A percentile compares a stretch with the other conserved stretches of the same genome.
Evolutionary conservation across 2,888 invertebrate genomes (phyloP).

Genomic region (Xestia sexstrigata): DNA sequence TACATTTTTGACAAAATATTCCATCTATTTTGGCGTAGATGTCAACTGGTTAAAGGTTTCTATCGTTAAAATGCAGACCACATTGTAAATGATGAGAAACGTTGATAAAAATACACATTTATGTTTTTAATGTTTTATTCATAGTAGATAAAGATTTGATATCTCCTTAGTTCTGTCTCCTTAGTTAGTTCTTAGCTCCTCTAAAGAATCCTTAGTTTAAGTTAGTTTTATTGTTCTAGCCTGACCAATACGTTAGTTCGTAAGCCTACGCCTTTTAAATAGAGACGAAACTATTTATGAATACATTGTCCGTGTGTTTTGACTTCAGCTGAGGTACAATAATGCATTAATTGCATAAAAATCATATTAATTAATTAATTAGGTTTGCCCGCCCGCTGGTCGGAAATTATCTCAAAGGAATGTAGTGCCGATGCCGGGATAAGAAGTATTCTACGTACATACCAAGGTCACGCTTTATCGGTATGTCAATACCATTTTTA

Average conservation of each 20-base stretch:
- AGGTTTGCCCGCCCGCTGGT: too few species aligned
- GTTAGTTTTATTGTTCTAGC: not conserved
- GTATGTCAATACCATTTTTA: not conserved
- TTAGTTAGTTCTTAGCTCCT: too few species aligned
- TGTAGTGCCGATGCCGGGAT: not conserved
- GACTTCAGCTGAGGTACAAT: too few species aligned
- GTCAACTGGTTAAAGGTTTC: slow-evolving; percentile 6
- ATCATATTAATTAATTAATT: too few species aligned
- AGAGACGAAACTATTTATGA: not conserved
- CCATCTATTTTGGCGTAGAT: not conserved
- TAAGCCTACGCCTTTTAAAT: not conserved
- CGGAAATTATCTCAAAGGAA: not conserved
- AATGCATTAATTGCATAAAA: too few species aligned
- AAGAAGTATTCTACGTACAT: not conserved
- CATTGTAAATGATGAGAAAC: slow-evolving; percentile 42
- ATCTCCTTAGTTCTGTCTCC: too few species aligned
- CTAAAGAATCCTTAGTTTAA: slow-evolving; percentile 15
- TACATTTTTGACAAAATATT: not conserved
- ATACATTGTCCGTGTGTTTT: not conserved
- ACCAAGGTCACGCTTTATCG: not conserved
- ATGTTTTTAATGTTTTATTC: slow-evolving; percentile 54
- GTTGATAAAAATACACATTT: slow-evolving; percentile 50
- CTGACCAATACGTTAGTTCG: not conserved
- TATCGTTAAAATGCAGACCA: slow-evolving; percentile 52
- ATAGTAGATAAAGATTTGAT: slow-evolving; percentile 38